Evolutionary conservation across 2,888 invertebrate species (phyloP), one percentile per base, ranked within the genome.

Genomic region (Amphipyra berbera): DNA sequence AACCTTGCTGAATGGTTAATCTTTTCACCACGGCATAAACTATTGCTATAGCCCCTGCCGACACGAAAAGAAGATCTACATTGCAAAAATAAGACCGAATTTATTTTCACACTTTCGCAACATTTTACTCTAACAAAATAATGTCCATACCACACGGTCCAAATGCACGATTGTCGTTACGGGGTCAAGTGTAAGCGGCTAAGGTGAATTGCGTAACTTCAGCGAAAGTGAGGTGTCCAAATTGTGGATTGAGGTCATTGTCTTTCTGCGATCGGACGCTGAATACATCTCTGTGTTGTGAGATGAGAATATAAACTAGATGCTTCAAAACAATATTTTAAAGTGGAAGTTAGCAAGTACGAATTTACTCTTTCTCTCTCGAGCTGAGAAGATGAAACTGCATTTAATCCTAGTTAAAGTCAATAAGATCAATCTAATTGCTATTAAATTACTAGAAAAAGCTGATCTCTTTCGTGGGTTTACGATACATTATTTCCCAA

Each of bases 141-240:
- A 50, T 35, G 41, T 37, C 55, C 58, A 69, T 61, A 58, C 14
- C 30, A 53, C 54, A 48, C 56, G 47, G 46, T 71, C 75, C 55
- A 72, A 65, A 75, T 44, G 38, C 42, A 48, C 55, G 57, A 69
- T 61, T 58, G 64, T 72, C 52, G 80, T 83, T 81, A 74, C 84
- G 89, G 87, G 93, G 94, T 93, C 94, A 94, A 94, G 94, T 93
- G 93, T 92, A 93, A 93, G 91, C 89, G 86, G 87, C 87, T 92
- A 90, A 93, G 91, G 92, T 90, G 90, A 88, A 86, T 95, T 94
- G 91, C 92, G 92, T 89, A 93, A 95, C 76, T 68, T 69, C 79
- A 83, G 92, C 92, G 94, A 95, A 94, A 95, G 94, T 90, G 84
- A 88, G 87, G 83, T 85, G 86, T 88, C 89, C 88, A 88, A 91